Percentiles rank a stretch among this genome's conserved stretches.
Evolutionary conservation across 2,797 vertebrate genomes (phyloP).

Genomic region (Melopsittacus undulatus): DNA sequence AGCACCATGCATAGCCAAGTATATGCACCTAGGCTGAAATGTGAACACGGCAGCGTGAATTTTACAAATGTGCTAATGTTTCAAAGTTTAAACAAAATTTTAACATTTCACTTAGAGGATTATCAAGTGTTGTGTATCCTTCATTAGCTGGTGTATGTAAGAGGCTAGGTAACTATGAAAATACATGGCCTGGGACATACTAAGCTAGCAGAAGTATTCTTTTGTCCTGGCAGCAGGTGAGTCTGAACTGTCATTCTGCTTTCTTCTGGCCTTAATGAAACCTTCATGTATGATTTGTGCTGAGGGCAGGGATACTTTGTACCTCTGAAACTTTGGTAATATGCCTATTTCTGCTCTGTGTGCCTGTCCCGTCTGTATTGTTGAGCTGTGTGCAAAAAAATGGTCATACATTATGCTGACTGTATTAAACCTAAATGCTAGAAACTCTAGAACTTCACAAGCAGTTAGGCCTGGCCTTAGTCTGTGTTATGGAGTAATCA

Average conservation of each 20-base stretch:
- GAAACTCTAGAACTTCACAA: not conserved
- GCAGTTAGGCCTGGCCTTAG: not conserved
- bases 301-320: not conserved
- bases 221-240: not conserved
- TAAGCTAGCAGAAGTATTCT: not conserved
- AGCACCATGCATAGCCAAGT: not conserved
- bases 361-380: not conserved
- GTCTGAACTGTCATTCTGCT: not conserved
- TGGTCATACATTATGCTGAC: not conserved
- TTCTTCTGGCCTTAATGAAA: not conserved
- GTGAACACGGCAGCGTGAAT: not conserved
- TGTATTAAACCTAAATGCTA: not conserved
- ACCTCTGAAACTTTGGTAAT: not conserved
- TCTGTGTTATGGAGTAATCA: not conserved
- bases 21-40: not conserved
- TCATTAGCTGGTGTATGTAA: not conserved
- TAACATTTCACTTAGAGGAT: not conserved
- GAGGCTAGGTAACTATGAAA: not conserved
- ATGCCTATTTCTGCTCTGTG: not conserved
- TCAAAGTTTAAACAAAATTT: not conserved
- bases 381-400: not conserved
- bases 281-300: not conserved
- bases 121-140: not conserved
- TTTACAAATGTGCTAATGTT: not conserved
- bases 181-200: not conserved